Conservation (phyloP, 2,113 vertebrate species). For the Taxidea taxus region DNA sequence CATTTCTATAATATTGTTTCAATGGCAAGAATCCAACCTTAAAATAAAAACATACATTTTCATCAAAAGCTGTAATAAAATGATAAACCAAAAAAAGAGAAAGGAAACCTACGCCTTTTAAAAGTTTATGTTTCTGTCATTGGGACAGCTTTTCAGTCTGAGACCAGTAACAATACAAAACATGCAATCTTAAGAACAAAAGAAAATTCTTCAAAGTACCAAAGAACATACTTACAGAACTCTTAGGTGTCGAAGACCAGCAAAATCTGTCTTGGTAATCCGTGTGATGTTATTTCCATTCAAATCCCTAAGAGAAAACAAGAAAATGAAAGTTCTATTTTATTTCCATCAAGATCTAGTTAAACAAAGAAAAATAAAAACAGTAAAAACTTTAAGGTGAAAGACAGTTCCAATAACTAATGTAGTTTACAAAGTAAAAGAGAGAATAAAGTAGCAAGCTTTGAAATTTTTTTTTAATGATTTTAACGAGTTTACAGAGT, state of each 20-base stretch:
- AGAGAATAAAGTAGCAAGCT: neutral
- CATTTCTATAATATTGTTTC: slow-evolving; percentile 18
- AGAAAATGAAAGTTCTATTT: slow-evolving; percentile 69
- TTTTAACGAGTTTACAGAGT: slow-evolving; percentile 53
- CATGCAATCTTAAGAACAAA: slow-evolving; percentile 14
- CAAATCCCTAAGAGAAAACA: slow-evolving; percentile 90
- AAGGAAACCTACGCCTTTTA: neutral
- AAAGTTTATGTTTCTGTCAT: neutral
- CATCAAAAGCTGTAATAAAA: slow-evolving; percentile 18
- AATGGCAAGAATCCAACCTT: slow-evolving; percentile 27
- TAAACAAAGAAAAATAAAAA: slow-evolving; percentile 30
- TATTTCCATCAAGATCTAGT: neutral
- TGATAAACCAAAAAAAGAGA: neutral
- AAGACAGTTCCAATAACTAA: neutral
- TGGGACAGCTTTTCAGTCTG: neutral
- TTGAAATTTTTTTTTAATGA: slow-evolving; percentile 1
- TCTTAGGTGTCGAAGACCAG: slow-evolving; percentile 94
- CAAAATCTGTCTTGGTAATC: slow-evolving; percentile 96
- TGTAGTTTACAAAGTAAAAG: neutral
- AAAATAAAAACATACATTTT: slow-evolving; percentile 32
- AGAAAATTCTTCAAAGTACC: neutral
- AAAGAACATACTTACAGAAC: slow-evolving; percentile 93
- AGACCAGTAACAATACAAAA: neutral
- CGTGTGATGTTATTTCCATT: slow-evolving; percentile 99
- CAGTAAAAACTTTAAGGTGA: neutral